phyloP scores from a whole-genome alignment of 2,113 vertebrate genomes.

The Potamarius usumacintae region DNA sequence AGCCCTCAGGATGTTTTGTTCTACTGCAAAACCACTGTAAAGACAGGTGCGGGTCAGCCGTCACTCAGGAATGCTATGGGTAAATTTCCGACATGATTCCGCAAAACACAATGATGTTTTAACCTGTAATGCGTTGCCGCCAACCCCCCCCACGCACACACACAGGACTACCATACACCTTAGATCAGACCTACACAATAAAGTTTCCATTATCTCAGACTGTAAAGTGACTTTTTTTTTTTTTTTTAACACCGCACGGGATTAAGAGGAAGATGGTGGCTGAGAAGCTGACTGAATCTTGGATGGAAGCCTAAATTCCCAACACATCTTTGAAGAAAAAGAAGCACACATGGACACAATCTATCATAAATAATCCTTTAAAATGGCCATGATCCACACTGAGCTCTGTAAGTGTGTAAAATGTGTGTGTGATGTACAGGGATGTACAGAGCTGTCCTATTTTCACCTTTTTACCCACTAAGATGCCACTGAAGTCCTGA shows the following conservation, averaged over 20 bases:
- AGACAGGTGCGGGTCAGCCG: not conserved
- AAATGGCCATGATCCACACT: not conserved
- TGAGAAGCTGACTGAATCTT: not conserved
- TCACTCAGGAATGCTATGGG: not conserved
- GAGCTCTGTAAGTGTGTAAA: not conserved
- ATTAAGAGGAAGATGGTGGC: not conserved
- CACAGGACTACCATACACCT: not conserved
- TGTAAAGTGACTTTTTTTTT: not conserved
- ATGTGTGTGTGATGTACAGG: not conserved
- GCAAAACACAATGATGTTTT: not conserved
- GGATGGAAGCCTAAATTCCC: not conserved
- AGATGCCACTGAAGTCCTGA: slow-evolving; percentile 2
- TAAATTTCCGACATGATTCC: not conserved
- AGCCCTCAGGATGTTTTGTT: not conserved
- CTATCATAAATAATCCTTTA: not conserved
- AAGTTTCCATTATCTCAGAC: not conserved
- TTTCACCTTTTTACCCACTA: not conserved
- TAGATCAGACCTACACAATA: not conserved
- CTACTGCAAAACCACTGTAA: not conserved
- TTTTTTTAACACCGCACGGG: not conserved
- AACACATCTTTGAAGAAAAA: not conserved
- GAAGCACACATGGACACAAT: not conserved
- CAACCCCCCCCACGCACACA: not conserved
- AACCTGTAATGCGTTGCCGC: not conserved
- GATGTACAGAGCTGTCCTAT: not conserved